phyloP scores from a whole-genome alignment of 2,113 vertebrate species.

The Phyllostomus discolor region DNA sequence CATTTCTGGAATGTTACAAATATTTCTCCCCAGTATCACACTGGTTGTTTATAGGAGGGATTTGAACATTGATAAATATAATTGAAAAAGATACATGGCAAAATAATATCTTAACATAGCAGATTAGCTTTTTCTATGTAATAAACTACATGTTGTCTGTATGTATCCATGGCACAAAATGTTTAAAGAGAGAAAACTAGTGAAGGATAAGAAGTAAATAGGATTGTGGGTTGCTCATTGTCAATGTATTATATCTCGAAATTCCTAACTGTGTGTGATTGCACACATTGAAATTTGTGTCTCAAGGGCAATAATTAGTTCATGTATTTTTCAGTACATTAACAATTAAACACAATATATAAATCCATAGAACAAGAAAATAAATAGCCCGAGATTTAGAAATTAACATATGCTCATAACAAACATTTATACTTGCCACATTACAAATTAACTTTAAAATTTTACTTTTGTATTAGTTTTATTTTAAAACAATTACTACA shows the following conservation, averaged over 20 bases:
- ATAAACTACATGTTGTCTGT: neutral
- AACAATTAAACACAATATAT: neutral
- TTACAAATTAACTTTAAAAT: neutral
- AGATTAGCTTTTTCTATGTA: neutral
- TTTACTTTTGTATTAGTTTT: neutral
- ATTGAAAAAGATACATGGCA: neutral
- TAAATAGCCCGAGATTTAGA: neutral
- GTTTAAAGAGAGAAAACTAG: neutral
- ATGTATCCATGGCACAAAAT: neutral
- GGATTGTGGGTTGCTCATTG: neutral
- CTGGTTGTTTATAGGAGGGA: neutral
- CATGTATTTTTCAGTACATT: neutral
- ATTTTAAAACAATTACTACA: neutral
- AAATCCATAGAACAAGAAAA: neutral
- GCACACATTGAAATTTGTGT: neutral
- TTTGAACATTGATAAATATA: slow-evolving; percentile 23
- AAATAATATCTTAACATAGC: neutral
- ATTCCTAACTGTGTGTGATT: neutral
- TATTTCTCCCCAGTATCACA: slow-evolving; percentile 31
- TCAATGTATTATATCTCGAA: neutral
- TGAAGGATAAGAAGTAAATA: neutral
- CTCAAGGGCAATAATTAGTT: neutral
- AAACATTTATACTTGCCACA: neutral
- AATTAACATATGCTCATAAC: neutral
- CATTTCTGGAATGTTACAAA: slow-evolving; percentile 60